Evolutionary conservation across 2,888 invertebrate species (phyloP), one percentile per base, ranked within the genome.

Genomic region (Rhynchonema sp.): DNA sequence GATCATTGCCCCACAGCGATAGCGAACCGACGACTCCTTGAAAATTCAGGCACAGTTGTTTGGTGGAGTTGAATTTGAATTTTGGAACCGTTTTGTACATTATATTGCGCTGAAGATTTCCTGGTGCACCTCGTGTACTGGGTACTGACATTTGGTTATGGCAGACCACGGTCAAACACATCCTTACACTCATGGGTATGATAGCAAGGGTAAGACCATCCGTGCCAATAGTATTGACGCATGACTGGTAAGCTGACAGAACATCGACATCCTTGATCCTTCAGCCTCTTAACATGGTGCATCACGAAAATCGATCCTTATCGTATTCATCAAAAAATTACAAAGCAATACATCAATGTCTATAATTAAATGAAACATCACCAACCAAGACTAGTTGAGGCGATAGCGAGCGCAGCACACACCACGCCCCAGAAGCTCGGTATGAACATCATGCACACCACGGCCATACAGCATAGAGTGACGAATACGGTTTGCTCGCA

Each of bases 1-100:
- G 60, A 28, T 61, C 60, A 28, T 63, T 52, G 22, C 60, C 62
- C 54, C 46, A 53, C 58, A 59, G 59, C 28, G 57, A 60, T 17
- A 65, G 61, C 46, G 56, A 62, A 6, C 65, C 65, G 56, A 65
- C 30, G 1, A 65, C 63, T 6, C 65, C 63, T 62, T 27, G 23
- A 59, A 59, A 26, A 23, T 3, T 29, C 46, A 46, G 13, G 25
- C n/a, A 52, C 6, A 6, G 25, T 23, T 3, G n/a, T 52, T 6
- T 3, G 22, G 22, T 6, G 52, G 6, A 52, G n/a, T 20, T 22
- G 22, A 23, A 6, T 17, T 46, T 17, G 22, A 46, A 46, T 46
- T 17, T 22, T 46, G 46, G 46, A 17, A 46, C 22, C 22, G 13
- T 46, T 46, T 17, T n/a, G n/a, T n/a, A n/a, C n/a, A n/a, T n/a